Evolutionary conservation across 2,797 vertebrate genomes (phyloP), one percentile per base, ranked within the genome.

Genomic region (Chiroxiphia lanceolata): DNA sequence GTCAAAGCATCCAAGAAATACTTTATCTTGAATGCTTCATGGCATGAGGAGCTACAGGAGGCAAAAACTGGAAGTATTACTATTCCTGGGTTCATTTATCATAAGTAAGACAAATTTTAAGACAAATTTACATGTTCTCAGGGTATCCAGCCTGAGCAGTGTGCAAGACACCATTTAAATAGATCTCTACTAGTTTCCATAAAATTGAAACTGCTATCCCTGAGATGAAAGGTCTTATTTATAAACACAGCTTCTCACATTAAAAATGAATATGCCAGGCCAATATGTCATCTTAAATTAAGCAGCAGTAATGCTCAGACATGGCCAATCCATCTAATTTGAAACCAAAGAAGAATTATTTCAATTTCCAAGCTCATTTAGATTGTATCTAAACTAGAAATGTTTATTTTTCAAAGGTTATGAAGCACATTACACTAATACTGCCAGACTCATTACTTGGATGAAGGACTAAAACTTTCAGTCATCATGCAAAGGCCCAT

Each of bases 181-280:
- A 92, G 59, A 76, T 33, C 21, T 91, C 77, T 76, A 38, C 54
- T 65, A 69, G 63, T 86, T 94, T 83, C 75, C 22, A 65, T 89
- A 91, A 88, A 86, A 57, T 36, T 54, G 68, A 78, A 90, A 87
- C 77, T 89, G 61, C 85, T 93, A 18, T 92, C 85, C 88, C 81
- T 83, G 64, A 93, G 92, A 96, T 96, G 89, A 94, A 97, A 96
- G 89, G 74, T 80, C 80, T 94, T 94, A 94, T 97, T 96, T 87
- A 95, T 96, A 96, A 95, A 88, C 47, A 67, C 70, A 93, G 45
- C 84, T 95, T 96, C 71, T 76, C 59, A 88, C 50, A 95, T 97
- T 96, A 97, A 97, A 98, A 97, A 97, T 97, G 84, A 95, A 97
- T 97, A 96, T 93, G 92, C 88, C 95, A 96, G 85, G 82, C 80